Conservation (phyloP, 2,113 vertebrate species). For the Circaetus gallicus region DNA sequence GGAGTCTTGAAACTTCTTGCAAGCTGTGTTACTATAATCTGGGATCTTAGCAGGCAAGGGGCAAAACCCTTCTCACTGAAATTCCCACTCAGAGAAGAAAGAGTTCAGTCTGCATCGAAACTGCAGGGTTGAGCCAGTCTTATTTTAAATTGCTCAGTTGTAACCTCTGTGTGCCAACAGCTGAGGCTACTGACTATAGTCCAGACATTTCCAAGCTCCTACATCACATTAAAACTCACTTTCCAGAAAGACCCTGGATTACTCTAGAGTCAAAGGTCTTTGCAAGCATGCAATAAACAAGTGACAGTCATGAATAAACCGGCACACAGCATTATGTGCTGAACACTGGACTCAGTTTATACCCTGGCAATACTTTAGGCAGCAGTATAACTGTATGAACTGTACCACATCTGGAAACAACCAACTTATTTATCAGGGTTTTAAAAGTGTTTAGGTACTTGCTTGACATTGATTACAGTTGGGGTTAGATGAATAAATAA, state of each 20-base stretch:
- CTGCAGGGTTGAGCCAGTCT: background rate
- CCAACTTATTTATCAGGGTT: background rate
- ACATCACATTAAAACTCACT: background rate
- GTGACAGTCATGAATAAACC: background rate
- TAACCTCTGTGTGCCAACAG: background rate
- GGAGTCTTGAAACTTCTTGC: background rate
- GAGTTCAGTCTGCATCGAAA: background rate
- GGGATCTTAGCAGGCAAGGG: background rate
- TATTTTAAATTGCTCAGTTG: background rate
- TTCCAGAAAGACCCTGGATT: background rate
- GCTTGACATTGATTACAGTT: background rate
- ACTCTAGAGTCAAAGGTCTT: background rate
- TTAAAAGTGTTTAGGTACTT: background rate
- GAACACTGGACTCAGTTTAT: background rate
- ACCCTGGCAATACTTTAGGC: background rate
- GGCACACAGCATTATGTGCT: background rate
- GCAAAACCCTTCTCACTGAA: background rate
- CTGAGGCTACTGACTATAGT: background rate
- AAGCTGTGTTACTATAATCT: background rate
- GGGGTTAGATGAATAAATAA: background rate
- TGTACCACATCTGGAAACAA: background rate
- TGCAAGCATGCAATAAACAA: background rate
- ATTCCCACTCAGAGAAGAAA: background rate
- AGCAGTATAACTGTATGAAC: background rate
- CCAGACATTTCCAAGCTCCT: background rate